Evolutionary conservation across 2,888 invertebrate species (phyloP).

Genomic region (Sicus ferrugineus): DNA sequence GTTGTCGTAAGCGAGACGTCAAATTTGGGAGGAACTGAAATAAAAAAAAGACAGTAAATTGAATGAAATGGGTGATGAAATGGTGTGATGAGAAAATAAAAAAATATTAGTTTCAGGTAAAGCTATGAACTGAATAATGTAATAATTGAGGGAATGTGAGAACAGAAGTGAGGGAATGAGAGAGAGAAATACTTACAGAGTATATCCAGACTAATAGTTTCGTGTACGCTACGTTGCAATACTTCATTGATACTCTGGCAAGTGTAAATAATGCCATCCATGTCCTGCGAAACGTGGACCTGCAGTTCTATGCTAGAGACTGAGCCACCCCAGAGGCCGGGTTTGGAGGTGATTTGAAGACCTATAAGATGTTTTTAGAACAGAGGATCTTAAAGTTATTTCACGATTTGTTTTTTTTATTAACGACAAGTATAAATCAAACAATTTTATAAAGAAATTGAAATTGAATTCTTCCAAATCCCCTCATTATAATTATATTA

Average conservation of each 20-base stretch:
- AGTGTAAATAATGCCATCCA: constrained; percentile 60
- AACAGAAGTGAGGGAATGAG: background rate
- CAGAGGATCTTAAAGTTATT: background rate
- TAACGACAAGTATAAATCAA: too few species aligned
- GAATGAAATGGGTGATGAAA: background rate
- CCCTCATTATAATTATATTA: too few species aligned
- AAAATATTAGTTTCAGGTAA: constrained; percentile 21
- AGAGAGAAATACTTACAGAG: constrained; percentile 52
- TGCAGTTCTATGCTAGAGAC: constrained; percentile 59
- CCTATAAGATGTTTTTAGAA: constrained; percentile 20
- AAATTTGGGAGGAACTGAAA: constrained; percentile 58
- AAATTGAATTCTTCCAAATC: too few species aligned
- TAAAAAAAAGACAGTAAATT: background rate
- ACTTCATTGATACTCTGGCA: constrained; percentile 62
- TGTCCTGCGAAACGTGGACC: constrained; percentile 60
- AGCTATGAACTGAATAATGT: background rate
- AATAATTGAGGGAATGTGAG: background rate
- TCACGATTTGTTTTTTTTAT: too few species aligned
- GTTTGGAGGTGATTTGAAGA: constrained; percentile 56
- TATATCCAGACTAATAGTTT: constrained; percentile 58
- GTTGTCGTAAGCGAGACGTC: constrained; percentile 51
- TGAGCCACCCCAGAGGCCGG: constrained; percentile 60
- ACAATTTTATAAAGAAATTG: too few species aligned
- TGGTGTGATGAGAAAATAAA: background rate
- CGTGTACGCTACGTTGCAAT: constrained; percentile 58